Evolutionary conservation across 2,797 vertebrate species (phyloP), one percentile per base, ranked within the genome.

Genomic region (Coccyzus lansbergi): DNA sequence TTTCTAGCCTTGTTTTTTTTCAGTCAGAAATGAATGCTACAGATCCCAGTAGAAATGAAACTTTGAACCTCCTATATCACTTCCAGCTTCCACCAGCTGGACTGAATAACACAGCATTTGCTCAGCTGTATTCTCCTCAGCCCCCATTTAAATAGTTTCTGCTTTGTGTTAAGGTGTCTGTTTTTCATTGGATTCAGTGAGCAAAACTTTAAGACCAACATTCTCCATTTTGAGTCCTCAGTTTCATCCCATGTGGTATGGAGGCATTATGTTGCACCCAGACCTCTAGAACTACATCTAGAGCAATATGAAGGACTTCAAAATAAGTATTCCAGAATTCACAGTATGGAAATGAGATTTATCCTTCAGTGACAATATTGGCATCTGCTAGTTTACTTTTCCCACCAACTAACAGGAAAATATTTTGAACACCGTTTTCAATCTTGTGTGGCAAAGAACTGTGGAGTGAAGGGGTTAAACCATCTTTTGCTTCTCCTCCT

Each of bases 81-180:
- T 74, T 93, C 72, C 79, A 91, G n/a, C 53, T 96, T 58, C 42
- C 6, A 2, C 38, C 91, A 96, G 58, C 94, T 93, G 85, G 76
- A 42, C 68, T 83, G 76, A 92, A 44, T 89, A 96, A 90, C 72
- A 65, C 36, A 75, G 72, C 69, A 55, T 53, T 89, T 75, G 49
- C 77, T 94, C 46, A 62, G 69, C 72, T 91, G 29, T 78, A 10
- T 81, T 92, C 63, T 91, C 29, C 42, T 94, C 51, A 90, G 62
- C 28, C 59, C 29, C 29, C 42, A 33, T 65, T 65, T 64, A 46
- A 72, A 69, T 63, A 20, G 25, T 69, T 90, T 80, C 22, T 55
- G 38, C 34, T 92, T 90, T 46, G 65, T 59, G 21, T 68, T 89
- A 72, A 92, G 53, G 62, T 92, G 31, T 77, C 69, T 86, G 33